Conservation (phyloP, 2,888 invertebrate species). For the Athalia cordata region DNA sequence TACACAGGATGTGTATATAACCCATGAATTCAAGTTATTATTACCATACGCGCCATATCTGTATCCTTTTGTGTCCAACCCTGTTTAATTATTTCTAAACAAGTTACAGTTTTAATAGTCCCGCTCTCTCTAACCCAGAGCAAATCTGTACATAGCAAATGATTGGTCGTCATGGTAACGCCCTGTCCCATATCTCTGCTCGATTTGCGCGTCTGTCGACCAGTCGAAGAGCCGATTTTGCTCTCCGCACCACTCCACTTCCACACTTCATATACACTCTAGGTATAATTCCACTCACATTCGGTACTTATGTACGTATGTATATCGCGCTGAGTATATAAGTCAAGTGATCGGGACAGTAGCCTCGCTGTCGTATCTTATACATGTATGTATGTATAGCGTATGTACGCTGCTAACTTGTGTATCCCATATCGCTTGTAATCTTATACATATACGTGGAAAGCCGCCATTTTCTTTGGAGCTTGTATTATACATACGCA, state of each 20-base stretch:
- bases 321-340: no score
- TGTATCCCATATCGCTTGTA: not conserved
- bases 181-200: constrained; percentile 42
- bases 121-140: not conserved
- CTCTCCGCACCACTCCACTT: not conserved
- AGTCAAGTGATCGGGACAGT: no score
- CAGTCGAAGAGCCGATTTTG: not conserved
- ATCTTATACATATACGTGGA: not conserved
- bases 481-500: constrained; percentile 10
- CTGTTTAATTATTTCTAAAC: not conserved
- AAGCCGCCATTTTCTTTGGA: not conserved
- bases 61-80: not conserved
- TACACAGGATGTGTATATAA: no score
- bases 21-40: no score
- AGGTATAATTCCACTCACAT: no score
- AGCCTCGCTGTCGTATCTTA: not conserved
- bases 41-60: not conserved
- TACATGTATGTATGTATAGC: not conserved
- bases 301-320: no score
- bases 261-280: not conserved
- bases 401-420: not conserved
- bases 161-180: constrained; percentile 60
- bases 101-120: not conserved
- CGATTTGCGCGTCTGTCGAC: not conserved
- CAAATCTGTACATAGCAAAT: constrained; percentile 45